Evolutionary conservation across 2,888 invertebrate species (phyloP).

Genomic region (Hermodice carunculata): DNA sequence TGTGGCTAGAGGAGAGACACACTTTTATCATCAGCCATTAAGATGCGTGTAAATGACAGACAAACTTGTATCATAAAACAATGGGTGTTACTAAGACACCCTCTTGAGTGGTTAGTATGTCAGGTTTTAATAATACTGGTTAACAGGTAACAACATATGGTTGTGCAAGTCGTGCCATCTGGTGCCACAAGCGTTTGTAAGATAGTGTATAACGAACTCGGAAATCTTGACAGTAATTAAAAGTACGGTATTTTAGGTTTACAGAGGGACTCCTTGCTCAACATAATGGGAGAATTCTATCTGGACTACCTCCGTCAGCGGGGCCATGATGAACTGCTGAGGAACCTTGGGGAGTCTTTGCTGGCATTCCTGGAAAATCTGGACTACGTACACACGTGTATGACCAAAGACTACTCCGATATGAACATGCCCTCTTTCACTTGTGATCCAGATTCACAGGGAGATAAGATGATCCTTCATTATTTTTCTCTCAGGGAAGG

Average conservation of each 20-base stretch:
- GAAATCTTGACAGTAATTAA: too few species aligned
- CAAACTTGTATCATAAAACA: too few species aligned
- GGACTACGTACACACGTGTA: conserved; percentile 52
- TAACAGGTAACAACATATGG: too few species aligned
- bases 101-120: too few species aligned
- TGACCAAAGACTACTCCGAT: conserved; percentile 49
- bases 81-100: too few species aligned
- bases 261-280: conserved; percentile 44
- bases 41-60: too few species aligned
- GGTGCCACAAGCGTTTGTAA: too few species aligned
- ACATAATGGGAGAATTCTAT: conserved; percentile 51
- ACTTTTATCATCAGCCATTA: too few species aligned
- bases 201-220: too few species aligned
- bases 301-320: conserved; percentile 41
- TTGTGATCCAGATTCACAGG: conserved; percentile 49
- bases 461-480: conserved; percentile 53
- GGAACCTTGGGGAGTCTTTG: conserved; percentile 51
- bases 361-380: conserved; percentile 51
- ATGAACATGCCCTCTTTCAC: conserved; percentile 54
- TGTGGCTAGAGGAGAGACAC: too few species aligned
- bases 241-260: conserved; percentile 46
- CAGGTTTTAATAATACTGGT: too few species aligned
- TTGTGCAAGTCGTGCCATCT: too few species aligned
- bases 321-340: conserved; percentile 52
- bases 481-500: conserved; percentile 53